Evolutionary conservation across 2,113 vertebrate species (phyloP).

Genomic region (Bettongia penicillata): DNA sequence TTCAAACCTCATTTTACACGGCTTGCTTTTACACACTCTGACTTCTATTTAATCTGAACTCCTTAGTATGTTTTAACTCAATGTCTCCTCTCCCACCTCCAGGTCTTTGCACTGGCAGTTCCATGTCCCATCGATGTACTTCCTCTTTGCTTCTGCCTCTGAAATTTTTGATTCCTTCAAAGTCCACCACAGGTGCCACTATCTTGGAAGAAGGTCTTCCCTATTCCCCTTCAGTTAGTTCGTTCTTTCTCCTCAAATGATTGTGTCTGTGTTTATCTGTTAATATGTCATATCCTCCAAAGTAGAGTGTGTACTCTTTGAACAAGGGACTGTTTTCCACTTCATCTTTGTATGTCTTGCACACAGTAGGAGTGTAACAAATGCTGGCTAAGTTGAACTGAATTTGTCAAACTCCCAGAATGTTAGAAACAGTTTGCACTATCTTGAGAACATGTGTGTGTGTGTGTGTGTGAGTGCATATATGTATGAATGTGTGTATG

Average conservation of each 20-base stretch:
- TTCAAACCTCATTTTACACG: background rate
- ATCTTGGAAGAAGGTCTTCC: background rate
- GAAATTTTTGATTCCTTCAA: background rate
- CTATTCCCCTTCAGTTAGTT: background rate
- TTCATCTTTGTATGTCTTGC: background rate
- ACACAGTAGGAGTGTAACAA: background rate
- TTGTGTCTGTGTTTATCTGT: background rate
- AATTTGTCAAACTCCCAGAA: background rate
- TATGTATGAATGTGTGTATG: too few species aligned
- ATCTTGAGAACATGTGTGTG: background rate
- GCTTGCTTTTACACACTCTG: background rate
- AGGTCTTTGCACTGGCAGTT: background rate
- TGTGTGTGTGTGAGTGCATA: too few species aligned
- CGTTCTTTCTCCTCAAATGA: background rate
- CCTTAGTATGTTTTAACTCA: background rate
- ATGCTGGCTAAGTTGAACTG: background rate
- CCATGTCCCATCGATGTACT: background rate
- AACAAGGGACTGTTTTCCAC: background rate
- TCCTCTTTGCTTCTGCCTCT: background rate
- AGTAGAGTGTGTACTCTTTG: background rate
- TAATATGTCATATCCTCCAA: background rate
- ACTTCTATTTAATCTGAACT: background rate
- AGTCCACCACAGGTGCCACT: background rate
- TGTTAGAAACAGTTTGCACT: background rate
- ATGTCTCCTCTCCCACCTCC: background rate